Conservation (phyloP, 2,113 vertebrate species). For the Archilochus colubris region DNA sequence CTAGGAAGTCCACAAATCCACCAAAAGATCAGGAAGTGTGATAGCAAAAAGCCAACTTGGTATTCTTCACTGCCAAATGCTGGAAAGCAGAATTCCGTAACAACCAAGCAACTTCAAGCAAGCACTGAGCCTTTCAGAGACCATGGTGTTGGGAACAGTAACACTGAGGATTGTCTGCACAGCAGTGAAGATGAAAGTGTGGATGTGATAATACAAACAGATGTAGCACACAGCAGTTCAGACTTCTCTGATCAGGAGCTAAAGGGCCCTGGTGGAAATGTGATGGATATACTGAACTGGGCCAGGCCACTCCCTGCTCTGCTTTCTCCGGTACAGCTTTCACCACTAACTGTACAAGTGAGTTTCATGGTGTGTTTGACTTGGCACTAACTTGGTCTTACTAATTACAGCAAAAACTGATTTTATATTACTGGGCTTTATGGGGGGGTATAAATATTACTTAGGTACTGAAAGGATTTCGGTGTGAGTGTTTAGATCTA, state of each 20-base stretch:
- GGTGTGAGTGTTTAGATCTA: not conserved
- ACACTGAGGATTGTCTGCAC: not conserved
- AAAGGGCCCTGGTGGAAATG: conserved; percentile 31
- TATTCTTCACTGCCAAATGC: not conserved
- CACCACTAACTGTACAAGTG: conserved; percentile 56
- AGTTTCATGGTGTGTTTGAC: conserved; percentile 34
- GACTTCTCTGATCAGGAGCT: not conserved
- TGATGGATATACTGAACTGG: conserved; percentile 77
- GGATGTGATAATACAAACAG: not conserved
- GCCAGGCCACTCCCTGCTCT: conserved; percentile 83
- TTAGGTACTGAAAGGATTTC: not conserved
- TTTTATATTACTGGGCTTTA: not conserved
- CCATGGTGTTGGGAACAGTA: not conserved
- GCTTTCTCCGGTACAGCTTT: conserved; percentile 84
- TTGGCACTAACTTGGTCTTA: not conserved
- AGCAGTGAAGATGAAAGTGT: not conserved
- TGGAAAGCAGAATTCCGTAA: not conserved
- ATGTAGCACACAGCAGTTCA: not conserved
- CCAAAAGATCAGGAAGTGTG: not conserved
- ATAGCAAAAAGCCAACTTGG: not conserved
- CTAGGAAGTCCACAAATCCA: conserved; percentile 25
- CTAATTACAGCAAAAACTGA: not conserved
- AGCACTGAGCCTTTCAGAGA: not conserved
- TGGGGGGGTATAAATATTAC: not conserved
- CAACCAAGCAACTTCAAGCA: conserved; percentile 5